phyloP scores from a whole-genome alignment of 1,140 invertebrate species.

The Periplaneta americana region DNA sequence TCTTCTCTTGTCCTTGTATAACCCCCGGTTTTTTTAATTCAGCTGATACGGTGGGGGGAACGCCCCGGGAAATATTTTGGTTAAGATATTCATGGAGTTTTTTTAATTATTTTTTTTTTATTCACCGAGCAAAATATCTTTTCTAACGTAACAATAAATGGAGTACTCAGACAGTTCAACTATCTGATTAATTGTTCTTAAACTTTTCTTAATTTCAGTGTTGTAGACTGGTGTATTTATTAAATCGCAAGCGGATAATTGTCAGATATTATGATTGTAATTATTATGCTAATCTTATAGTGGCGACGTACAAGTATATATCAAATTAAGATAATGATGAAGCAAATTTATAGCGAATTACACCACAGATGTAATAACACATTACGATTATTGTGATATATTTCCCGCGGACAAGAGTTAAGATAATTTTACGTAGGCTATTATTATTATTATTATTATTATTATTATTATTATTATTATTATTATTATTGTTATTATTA shows the following conservation, averaged over 20 bases:
- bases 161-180: background rate
- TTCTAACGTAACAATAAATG: background rate
- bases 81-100: background rate
- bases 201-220: background rate
- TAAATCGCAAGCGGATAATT: background rate
- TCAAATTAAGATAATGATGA: too few relatives aligned
- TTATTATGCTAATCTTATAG: too few relatives aligned
- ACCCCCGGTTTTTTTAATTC: background rate
- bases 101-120: background rate
- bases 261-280: too few relatives aligned
- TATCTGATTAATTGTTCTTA: background rate
- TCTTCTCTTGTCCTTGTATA: background rate
- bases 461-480: too few relatives aligned
- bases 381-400: too few relatives aligned
- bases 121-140: background rate
- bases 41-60: background rate
- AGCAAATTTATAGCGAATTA: too few relatives aligned
- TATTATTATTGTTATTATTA: too few relatives aligned
- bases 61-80: background rate
- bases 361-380: too few relatives aligned
- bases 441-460: too few relatives aligned
- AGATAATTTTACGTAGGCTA: too few relatives aligned
- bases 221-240: background rate
- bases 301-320: too few relatives aligned
- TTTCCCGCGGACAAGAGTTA: too few relatives aligned